A percentile compares a stretch with the other conserved stretches of the same genome.
These are phyloP conservation scores for Leuciscus idus DNA, from an alignment of 2,113 vertebrate species.

Conservation along the genomic window DNA sequence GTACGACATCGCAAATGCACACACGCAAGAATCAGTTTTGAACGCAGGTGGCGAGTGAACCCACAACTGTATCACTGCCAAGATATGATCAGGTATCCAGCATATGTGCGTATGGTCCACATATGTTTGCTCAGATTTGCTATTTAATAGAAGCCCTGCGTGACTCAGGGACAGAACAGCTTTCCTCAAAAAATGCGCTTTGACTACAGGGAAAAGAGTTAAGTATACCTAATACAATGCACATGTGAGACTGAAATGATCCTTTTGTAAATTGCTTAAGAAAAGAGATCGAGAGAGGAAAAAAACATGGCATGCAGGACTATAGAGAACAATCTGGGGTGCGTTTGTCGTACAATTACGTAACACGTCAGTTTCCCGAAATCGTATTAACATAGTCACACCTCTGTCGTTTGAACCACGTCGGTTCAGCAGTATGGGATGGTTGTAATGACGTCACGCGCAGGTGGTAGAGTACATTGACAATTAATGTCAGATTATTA, in stretches of 20 bases:
- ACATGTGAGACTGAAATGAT: conserved; percentile 39
- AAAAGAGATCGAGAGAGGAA: neutral
- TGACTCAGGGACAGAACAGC: conserved; percentile 55
- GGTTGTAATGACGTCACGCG: neutral
- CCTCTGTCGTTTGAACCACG: too few relatives aligned
- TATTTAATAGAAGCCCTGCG: conserved; percentile 37
- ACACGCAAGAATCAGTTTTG: conserved; percentile 16
- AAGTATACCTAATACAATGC: conserved; percentile 44
- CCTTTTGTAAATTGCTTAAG: neutral
- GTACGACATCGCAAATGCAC: conserved; percentile 4
- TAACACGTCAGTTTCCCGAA: neutral
- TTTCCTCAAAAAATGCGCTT: conserved; percentile 40
- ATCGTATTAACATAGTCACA: too few relatives aligned
- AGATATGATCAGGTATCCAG: conserved; percentile 56
- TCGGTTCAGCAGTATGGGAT: neutral
- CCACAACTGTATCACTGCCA: conserved; percentile 51
- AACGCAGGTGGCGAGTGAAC: conserved; percentile 51
- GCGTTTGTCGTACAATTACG: neutral
- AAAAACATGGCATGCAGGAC: neutral
- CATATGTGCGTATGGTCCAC: conserved; percentile 51
- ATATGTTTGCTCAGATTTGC: conserved; percentile 57
- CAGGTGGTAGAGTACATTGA: neutral
- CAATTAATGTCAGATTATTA: neutral
- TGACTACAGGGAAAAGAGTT: conserved; percentile 43
- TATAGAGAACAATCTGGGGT: neutral